Evolutionary conservation across 1,140 invertebrate species (phyloP).

Genomic region (Aradophagus sp.): DNA sequence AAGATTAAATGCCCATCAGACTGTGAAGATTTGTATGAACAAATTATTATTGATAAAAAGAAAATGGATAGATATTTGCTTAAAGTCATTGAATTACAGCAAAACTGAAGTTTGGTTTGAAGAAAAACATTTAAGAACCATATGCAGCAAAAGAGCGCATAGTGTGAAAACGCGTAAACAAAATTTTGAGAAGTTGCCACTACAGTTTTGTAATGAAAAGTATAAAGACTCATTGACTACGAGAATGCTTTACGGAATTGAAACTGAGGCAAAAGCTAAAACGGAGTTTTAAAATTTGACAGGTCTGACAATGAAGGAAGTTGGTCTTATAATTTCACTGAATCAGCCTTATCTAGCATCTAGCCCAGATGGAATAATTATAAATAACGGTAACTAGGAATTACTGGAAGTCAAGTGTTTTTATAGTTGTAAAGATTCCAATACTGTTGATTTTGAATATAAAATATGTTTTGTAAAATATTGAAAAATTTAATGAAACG

Average conservation of each 20-base stretch:
- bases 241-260: slow-evolving; percentile 2
- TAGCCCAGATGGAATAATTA: slow-evolving; percentile 19
- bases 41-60: not conserved
- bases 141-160: too few species aligned
- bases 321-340: slow-evolving; percentile 9
- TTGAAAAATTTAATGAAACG: slow-evolving; percentile 9
- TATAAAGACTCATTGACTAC: not conserved
- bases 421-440: slow-evolving; percentile 1
- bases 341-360: slow-evolving; percentile 17
- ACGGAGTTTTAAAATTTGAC: not conserved
- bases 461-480: slow-evolving; percentile 3
- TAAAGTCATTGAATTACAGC: too few species aligned
- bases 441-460: slow-evolving; percentile 3
- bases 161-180: too few species aligned
- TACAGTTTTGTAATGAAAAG: slow-evolving; percentile 5
- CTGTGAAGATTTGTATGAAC: too few species aligned
- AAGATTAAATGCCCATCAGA: too few species aligned
- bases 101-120: too few species aligned
- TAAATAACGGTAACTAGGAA: slow-evolving; percentile 1
- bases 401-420: slow-evolving; percentile 20
- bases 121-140: too few species aligned
- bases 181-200: slow-evolving; percentile 9
- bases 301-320: not conserved
- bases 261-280: not conserved
- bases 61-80: not conserved